Percentiles rank a stretch among this genome's conserved stretches.
phyloP scores from a whole-genome alignment of 2,797 vertebrate species.

The Heliangelus exortis region DNA sequence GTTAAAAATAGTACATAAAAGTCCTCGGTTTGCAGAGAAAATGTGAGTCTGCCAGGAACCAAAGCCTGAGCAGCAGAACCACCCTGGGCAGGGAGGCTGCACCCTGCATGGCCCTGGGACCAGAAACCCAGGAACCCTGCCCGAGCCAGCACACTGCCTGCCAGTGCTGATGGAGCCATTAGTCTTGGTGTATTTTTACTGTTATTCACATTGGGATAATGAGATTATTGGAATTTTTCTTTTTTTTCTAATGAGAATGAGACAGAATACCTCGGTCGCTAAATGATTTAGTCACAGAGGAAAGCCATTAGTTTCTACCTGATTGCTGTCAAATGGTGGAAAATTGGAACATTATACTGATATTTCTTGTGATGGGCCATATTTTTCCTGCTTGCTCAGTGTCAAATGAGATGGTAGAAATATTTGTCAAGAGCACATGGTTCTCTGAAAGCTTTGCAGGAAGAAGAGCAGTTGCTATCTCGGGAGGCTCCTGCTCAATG shows the following conservation, averaged over 20 bases:
- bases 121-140: slow-evolving; percentile 65
- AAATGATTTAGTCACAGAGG: slow-evolving; percentile 88
- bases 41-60: neutral
- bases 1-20: slow-evolving; percentile 70
- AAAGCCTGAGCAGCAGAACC: neutral
- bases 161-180: slow-evolving; percentile 79
- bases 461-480: neutral
- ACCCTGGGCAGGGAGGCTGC: neutral
- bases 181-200: slow-evolving; percentile 85
- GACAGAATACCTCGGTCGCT: slow-evolving; percentile 87
- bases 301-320: slow-evolving; percentile 88
- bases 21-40: neutral
- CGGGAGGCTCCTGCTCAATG: neutral
- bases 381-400: slow-evolving; percentile 74
- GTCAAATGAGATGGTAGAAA: slow-evolving; percentile 69
- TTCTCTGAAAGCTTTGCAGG: slow-evolving; percentile 14
- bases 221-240: slow-evolving; percentile 89
- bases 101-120: neutral
- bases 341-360: slow-evolving; percentile 86
- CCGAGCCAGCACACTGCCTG: slow-evolving; percentile 74
- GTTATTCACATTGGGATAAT: slow-evolving; percentile 88
- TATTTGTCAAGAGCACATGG: slow-evolving; percentile 3
- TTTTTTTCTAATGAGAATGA: slow-evolving; percentile 89
- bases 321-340: slow-evolving; percentile 92
- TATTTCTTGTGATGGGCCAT: slow-evolving; percentile 85